Evolutionary conservation across 2,888 invertebrate genomes (phyloP).

Genomic region (Zootermopsis nevadensis): DNA sequence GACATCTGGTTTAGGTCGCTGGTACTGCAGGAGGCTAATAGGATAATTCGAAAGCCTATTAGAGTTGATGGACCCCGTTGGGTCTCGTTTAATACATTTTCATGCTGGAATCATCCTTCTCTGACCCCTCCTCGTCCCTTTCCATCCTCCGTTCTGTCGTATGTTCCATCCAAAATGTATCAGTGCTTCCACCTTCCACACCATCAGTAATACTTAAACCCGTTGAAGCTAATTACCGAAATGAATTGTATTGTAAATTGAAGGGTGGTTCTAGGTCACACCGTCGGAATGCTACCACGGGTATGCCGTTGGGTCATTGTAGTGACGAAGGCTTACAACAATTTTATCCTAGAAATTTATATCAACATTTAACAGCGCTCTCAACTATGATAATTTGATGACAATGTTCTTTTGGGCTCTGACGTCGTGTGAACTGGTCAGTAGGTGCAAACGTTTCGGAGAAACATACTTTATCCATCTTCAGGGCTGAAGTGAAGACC

Average conservation of each 20-base stretch:
- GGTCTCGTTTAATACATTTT: conserved; percentile 20
- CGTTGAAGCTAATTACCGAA: conserved; percentile 7
- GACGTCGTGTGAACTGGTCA: too few relatives aligned
- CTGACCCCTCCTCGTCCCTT: neutral
- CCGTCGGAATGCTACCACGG: neutral
- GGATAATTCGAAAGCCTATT: conserved; percentile 25
- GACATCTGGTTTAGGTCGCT: neutral
- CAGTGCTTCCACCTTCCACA: neutral
- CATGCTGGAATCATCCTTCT: conserved; percentile 6
- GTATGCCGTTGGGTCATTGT: too few relatives aligned
- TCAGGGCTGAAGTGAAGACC: too few relatives aligned
- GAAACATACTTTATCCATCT: too few relatives aligned
- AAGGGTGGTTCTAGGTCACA: neutral
- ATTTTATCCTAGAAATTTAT: too few relatives aligned
- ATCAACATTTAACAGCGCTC: too few relatives aligned
- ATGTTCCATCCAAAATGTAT: neutral
- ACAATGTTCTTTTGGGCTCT: too few relatives aligned
- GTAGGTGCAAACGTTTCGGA: too few relatives aligned
- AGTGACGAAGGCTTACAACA: too few relatives aligned
- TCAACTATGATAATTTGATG: too few relatives aligned
- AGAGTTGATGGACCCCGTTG: conserved; percentile 22
- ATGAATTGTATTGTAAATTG: conserved; percentile 20
- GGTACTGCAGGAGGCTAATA: neutral
- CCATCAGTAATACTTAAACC: conserved; percentile 25
- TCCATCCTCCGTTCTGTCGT: neutral